A percentile compares a stretch with the other conserved stretches of the same genome.
phyloP scores from a whole-genome alignment of 1,140 invertebrate species.

The Brachionus asplanchnoidis region DNA sequence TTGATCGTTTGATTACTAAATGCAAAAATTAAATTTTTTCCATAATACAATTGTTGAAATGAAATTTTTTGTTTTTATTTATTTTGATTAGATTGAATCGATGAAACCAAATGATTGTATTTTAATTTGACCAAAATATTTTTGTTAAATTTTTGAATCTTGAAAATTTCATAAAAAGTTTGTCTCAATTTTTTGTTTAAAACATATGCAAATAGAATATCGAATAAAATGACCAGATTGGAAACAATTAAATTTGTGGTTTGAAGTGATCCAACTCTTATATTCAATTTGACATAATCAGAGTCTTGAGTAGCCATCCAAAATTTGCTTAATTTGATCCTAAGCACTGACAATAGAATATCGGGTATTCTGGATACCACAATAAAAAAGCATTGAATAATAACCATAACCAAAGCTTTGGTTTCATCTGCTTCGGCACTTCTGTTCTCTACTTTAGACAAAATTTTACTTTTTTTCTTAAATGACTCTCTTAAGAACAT shows the following conservation, averaged over 20 bases:
- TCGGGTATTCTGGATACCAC: background rate
- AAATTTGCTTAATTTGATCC: background rate
- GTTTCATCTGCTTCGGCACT: background rate
- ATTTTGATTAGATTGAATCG: too few species aligned
- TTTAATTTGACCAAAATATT: too few species aligned
- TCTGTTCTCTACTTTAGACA: background rate
- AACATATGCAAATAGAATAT: background rate
- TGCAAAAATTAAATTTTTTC: too few species aligned
- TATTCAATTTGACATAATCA: background rate
- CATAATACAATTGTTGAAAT: too few species aligned
- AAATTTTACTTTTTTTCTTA: background rate
- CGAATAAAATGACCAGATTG: background rate
- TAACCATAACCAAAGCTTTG: slow-evolving; percentile 12
- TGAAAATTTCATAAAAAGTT: background rate
- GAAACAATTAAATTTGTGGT: background rate
- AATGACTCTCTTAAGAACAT: background rate
- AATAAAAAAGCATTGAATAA: background rate
- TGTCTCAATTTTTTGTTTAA: background rate
- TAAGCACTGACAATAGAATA: background rate
- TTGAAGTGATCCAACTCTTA: background rate
- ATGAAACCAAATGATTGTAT: too few species aligned
- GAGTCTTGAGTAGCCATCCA: background rate
- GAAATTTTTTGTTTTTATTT: too few species aligned
- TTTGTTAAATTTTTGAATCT: background rate
- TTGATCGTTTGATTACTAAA: too few species aligned